A percentile compares a stretch with the other conserved stretches of the same genome.
phyloP scores from a whole-genome alignment of 2,797 vertebrate species.

The Echiichthys vipera region DNA sequence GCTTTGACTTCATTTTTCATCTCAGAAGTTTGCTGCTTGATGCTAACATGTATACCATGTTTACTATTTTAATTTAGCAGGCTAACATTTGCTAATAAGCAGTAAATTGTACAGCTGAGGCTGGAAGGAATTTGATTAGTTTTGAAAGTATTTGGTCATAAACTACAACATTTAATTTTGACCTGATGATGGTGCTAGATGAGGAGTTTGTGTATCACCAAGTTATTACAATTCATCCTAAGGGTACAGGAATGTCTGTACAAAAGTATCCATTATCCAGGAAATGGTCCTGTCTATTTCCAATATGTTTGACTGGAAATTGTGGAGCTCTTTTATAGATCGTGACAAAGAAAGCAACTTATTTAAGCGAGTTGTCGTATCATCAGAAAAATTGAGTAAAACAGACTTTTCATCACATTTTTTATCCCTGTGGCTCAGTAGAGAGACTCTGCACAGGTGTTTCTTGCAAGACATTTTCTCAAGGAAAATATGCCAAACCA shows the following conservation, averaged over 20 bases:
- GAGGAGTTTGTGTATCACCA: background rate
- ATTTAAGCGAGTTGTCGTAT: background rate
- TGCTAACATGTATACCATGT: background rate
- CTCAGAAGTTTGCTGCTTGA: no score
- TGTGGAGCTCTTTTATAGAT: background rate
- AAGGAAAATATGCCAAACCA: constrained; percentile 21
- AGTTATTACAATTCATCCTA: background rate
- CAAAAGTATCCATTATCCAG: no score
- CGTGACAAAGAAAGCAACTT: background rate
- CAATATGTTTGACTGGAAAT: no score
- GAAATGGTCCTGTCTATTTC: no score
- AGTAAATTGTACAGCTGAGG: background rate
- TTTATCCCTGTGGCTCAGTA: background rate
- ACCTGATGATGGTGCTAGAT: background rate
- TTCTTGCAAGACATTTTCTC: background rate
- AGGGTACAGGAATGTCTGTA: background rate
- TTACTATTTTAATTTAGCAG: background rate
- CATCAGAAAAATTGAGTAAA: background rate
- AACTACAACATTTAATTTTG: background rate
- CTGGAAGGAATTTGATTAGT: background rate
- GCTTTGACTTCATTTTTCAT: no score
- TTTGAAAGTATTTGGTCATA: background rate
- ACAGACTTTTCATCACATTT: background rate
- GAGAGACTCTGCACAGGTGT: background rate
- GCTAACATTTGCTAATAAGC: background rate